Evolutionary conservation across 2,797 vertebrate species (phyloP).

Genomic region (Etheostoma nigrum): DNA sequence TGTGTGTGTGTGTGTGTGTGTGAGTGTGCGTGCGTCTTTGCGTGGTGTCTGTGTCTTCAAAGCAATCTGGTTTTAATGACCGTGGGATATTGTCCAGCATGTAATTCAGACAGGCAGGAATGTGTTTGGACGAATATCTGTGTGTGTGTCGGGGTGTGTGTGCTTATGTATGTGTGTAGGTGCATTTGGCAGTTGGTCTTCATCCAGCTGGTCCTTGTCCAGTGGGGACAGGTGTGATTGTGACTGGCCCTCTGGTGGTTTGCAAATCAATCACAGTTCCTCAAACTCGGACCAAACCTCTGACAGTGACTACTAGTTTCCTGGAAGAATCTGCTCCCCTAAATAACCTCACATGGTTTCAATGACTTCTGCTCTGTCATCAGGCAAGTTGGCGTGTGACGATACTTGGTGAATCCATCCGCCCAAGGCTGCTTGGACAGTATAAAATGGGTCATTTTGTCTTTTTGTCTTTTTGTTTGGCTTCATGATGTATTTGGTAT

Average conservation of each 20-base stretch:
- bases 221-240: conserved; percentile 53
- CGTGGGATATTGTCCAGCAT: conserved; percentile 77
- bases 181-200: conserved; percentile 45
- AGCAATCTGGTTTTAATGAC: conserved; percentile 81
- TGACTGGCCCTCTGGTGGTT: conserved; percentile 69
- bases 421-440: conserved; percentile 62
- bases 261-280: conserved; percentile 77
- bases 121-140: conserved; percentile 64
- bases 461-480: conserved; percentile 47
- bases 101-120: conserved; percentile 78
- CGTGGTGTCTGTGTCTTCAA: conserved; percentile 74
- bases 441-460: conserved; percentile 65
- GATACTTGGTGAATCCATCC: conserved; percentile 64
- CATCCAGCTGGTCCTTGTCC: conserved; percentile 46
- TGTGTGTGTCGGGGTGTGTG: conserved; percentile 2
- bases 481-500: conserved; percentile 41
- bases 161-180: conserved; percentile 33
- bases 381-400: conserved; percentile 67
- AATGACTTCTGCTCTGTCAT: conserved; percentile 80
- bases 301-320: conserved; percentile 79
- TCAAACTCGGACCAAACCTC: conserved; percentile 63
- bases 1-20: conserved; percentile 41
- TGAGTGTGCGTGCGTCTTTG: conserved; percentile 59
- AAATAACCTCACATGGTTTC: conserved; percentile 77
- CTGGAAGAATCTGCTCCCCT: conserved; percentile 71